Percentiles rank a stretch among this genome's conserved stretches.
Evolutionary conservation across 2,797 vertebrate species (phyloP).

Genomic region (Xenentodon cancila): DNA sequence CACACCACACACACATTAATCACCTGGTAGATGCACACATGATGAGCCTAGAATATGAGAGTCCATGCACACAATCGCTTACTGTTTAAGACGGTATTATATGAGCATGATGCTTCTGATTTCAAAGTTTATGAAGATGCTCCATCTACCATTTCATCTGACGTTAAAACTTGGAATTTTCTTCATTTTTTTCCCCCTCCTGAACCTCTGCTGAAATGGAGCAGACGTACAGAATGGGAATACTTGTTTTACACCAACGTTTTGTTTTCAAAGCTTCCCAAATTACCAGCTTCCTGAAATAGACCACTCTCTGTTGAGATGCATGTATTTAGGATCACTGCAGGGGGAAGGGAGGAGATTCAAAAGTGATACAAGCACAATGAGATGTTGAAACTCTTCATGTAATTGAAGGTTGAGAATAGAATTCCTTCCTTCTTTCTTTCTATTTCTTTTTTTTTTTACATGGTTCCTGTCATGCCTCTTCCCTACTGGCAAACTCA

Average conservation of each 20-base stretch:
- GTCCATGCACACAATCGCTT: too few species aligned
- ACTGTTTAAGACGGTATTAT: too few species aligned
- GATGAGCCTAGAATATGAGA: too few species aligned
- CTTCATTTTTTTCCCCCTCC: slow-evolving; percentile 13
- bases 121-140: slow-evolving; percentile 3
- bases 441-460: slow-evolving; percentile 1
- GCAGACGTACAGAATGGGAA: slow-evolving; percentile 31
- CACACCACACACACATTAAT: background rate
- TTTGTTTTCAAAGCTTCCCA: slow-evolving; percentile 61
- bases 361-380: slow-evolving; percentile 26
- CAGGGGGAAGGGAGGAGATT: slow-evolving; percentile 37
- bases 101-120: background rate
- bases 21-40: background rate
- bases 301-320: slow-evolving; percentile 50
- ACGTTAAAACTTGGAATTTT: slow-evolving; percentile 17
- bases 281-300: slow-evolving; percentile 77
- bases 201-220: slow-evolving; percentile 20
- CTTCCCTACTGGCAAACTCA: background rate
- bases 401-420: background rate
- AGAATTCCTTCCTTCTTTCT: too few species aligned
- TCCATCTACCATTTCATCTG: slow-evolving; percentile 14
- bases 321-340: slow-evolving; percentile 47
- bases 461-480: slow-evolving; percentile 3
- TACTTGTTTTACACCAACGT: slow-evolving; percentile 25
- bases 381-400: background rate